Base-by-base conservation (phyloP, 2,797 vertebrate species). In the Bradypodion ventrale region DNA sequence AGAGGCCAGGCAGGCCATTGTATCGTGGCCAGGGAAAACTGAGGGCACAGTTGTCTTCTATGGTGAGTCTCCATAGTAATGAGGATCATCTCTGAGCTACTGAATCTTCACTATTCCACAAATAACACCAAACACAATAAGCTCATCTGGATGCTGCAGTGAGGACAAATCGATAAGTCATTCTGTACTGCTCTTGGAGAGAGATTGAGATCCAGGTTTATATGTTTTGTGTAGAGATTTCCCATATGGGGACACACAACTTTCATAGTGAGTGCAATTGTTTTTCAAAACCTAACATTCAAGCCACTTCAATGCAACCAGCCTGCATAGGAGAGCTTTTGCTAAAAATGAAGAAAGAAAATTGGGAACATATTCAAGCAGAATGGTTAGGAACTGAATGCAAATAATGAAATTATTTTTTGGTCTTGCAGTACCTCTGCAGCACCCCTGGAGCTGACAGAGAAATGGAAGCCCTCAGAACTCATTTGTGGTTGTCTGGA, bases 401-500 rank as follows among this genome's bases (percentile, higher is more conserved):
- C 21, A 88, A 92, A 89, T 9, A 0, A 80, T 13, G 88, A 91
- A 83, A 5, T 3, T 90, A 84, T 83, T 90, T 91, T n/a, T 91
- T 90, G 21, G 83, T 87, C 81, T 85, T 76, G 56, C 79, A 77
- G 86, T 52, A n/a, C n/a, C n/a, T n/a, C n/a, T n/a, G n/a, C n/a
- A 74, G 80, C 78, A 83, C 60, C 85, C 77, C 0, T 0, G 82
- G 78, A 72, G 25, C 59, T 88, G 21, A 49, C 72, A 83, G 21
- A 83, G 46, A 91, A 90, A 68, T 62, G 75, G 81, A 93, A 93
- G 78, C 80, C 78, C 80, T 74, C 52, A 75, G 81, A 94, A 83
- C 76, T 77, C 87, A 75, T 78, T 89, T 83, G 56, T 82, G 49
- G 70, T 87, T n/a, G n/a, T n/a, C n/a, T n/a, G n/a, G n/a, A n/a